Evolutionary conservation across 2,113 vertebrate genomes (phyloP).

Genomic region (Emydura subglobosa): DNA sequence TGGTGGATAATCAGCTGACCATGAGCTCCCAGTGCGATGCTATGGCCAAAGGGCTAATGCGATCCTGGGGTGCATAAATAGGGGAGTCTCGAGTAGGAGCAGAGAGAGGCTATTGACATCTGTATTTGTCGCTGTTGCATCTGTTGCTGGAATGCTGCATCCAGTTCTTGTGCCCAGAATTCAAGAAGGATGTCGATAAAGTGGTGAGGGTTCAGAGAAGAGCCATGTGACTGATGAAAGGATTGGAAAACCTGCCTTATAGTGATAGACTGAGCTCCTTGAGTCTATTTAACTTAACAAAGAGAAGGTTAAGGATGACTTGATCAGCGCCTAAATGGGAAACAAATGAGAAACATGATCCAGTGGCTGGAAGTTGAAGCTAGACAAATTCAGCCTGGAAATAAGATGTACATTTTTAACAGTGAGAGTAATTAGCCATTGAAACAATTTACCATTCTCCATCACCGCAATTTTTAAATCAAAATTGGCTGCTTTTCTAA

Average conservation of each 20-base stretch:
- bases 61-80: too few species aligned
- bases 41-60: neutral
- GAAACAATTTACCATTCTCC: neutral
- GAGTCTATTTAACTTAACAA: neutral
- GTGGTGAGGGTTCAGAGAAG: neutral
- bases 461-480: neutral
- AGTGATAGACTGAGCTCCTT: neutral
- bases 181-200: neutral
- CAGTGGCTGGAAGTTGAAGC: neutral
- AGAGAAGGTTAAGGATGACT: neutral
- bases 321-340: neutral
- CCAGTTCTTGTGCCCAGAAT: neutral
- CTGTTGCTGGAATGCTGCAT: neutral
- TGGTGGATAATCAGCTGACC: neutral
- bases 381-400: neutral
- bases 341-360: neutral
- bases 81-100: neutral
- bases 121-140: neutral
- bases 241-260: neutral
- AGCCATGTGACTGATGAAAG: neutral
- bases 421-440: neutral
- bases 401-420: neutral
- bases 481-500: neutral
- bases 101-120: neutral
- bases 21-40: neutral